A percentile compares a stretch with the other conserved stretches of the same genome.
These are phyloP conservation scores for Catotricha subobsoleta DNA, from an alignment of 2,888 invertebrate genomes.

Conservation along the genomic window DNA sequence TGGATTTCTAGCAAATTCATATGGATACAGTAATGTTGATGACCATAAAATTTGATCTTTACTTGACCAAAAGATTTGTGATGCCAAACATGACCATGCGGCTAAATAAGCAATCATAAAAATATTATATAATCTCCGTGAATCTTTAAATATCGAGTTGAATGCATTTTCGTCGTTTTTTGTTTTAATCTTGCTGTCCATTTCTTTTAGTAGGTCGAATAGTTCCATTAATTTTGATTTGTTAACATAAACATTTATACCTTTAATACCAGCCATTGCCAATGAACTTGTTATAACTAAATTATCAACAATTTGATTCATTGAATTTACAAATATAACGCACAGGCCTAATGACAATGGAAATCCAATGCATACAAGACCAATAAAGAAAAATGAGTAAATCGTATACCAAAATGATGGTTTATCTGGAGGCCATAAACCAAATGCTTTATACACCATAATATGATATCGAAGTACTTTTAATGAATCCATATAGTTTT, in stretches of 20 bases:
- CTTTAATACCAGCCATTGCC: background rate
- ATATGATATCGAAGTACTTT: background rate
- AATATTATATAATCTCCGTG: background rate
- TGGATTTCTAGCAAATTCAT: background rate
- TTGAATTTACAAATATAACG: background rate
- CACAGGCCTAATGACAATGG: background rate
- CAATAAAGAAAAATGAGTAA: background rate
- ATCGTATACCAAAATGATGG: background rate
- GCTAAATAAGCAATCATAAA: background rate
- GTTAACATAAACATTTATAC: background rate
- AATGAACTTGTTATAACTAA: background rate
- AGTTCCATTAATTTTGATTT: background rate
- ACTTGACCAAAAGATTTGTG: background rate
- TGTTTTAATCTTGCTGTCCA: background rate
- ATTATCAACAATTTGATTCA: background rate
- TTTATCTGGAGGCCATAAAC: background rate
- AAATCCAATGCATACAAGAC: background rate
- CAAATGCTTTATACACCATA: background rate
- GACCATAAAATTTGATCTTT: background rate
- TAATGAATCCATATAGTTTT: background rate
- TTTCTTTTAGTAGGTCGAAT: background rate
- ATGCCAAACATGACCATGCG: background rate
- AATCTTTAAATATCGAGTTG: background rate
- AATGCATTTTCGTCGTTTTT: background rate
- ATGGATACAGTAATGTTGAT: background rate